phyloP scores from a whole-genome alignment of 2,113 vertebrate species.

The Phylloscopus whistleri region DNA sequence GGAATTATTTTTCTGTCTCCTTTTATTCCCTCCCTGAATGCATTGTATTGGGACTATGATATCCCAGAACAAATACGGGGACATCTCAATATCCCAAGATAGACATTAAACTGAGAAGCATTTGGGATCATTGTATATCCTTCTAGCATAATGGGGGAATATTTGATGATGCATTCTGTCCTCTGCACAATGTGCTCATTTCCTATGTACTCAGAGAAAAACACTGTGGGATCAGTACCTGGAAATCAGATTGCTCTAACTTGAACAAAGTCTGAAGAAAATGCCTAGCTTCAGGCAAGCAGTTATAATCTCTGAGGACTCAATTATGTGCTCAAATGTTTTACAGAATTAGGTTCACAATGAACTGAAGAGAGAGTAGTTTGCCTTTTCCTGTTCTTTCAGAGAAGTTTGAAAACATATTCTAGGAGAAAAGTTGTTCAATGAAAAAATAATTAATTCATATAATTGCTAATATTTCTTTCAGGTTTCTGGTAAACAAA shows the following conservation, averaged over 20 bases:
- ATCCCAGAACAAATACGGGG: neutral
- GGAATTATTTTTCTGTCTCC: neutral
- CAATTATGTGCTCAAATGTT: neutral
- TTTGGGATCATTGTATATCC: neutral
- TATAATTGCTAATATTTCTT: neutral
- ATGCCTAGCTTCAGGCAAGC: neutral
- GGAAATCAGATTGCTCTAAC: neutral
- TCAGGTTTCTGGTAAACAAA: neutral
- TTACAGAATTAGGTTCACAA: neutral
- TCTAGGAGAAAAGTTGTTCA: neutral
- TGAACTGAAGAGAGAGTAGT: neutral
- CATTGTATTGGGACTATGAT: neutral
- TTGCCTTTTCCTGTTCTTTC: neutral
- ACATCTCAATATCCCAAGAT: neutral
- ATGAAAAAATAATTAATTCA: neutral
- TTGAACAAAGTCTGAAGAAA: neutral
- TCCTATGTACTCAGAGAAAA: neutral
- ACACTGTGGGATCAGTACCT: neutral
- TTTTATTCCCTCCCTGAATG: neutral
- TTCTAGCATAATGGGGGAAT: neutral
- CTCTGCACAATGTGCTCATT: accelerated
- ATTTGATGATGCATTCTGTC: neutral
- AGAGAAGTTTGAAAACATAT: neutral
- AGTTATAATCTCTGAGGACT: neutral
- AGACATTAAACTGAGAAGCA: neutral